phyloP scores from a whole-genome alignment of 37 sponge, comb jelly and placozoan species.

The Oscarella lobularis region DNA sequence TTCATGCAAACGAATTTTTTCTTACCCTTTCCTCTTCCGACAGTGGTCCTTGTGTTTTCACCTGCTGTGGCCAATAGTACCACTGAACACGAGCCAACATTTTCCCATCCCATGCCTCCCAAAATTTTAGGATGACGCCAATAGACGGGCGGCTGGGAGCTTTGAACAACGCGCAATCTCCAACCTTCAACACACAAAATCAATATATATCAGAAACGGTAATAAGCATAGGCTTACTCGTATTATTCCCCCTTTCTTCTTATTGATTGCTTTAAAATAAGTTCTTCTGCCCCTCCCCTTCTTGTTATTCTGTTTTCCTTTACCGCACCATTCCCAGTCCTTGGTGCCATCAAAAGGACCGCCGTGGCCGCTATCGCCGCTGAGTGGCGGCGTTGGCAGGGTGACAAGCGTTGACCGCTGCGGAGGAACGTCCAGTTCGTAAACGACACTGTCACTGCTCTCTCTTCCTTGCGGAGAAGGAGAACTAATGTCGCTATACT shows the following conservation, averaged over 20 bases:
- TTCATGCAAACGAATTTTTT: too few species aligned
- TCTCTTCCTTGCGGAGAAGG: too few species aligned
- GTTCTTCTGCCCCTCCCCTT: not conserved
- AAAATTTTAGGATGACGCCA: not conserved
- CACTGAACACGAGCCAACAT: not conserved
- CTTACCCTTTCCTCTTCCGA: not conserved
- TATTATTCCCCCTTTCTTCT: too few species aligned
- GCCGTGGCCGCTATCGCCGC: not conserved
- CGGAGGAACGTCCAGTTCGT: not conserved
- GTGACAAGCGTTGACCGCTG: not conserved
- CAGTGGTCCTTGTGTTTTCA: not conserved
- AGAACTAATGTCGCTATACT: not conserved
- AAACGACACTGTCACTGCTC: not conserved
- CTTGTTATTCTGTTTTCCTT: not conserved
- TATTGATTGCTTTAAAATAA: not conserved
- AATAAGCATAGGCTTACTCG: too few species aligned
- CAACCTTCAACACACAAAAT: not conserved
- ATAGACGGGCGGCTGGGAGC: not conserved
- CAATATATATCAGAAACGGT: too few species aligned
- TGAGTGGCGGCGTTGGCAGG: not conserved
- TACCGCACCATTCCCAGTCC: not conserved
- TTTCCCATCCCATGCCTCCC: not conserved
- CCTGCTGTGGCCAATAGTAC: not conserved
- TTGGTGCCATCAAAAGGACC: not conserved
- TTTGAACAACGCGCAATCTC: not conserved